These are phyloP conservation scores for Drosophila sp. DNA, from an alignment of 1,140 invertebrate species.

Conservation along the genomic window DNA sequence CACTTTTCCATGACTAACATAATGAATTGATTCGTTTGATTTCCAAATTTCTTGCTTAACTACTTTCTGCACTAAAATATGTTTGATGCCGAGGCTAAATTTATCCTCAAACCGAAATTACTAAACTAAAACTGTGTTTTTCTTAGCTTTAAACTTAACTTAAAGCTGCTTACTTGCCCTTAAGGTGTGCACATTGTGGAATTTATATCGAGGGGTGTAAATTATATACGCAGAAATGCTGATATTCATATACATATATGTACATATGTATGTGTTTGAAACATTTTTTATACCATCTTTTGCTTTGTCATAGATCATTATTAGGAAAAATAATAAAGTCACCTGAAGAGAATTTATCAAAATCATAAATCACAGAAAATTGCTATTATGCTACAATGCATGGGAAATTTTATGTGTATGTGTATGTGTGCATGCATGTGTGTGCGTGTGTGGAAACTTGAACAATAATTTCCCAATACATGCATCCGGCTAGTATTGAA, in stretches of 20 bases:
- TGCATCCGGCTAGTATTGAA: constrained; percentile 42
- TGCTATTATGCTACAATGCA: constrained; percentile 58
- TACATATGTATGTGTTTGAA: not conserved
- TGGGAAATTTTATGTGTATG: constrained; percentile 30
- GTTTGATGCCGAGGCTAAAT: no score
- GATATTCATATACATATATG: not conserved
- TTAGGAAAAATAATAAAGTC: constrained; percentile 77
- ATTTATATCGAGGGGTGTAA: no score
- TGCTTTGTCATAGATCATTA: constrained; percentile 66
- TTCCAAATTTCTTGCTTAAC: no score
- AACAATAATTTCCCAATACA: constrained; percentile 59
- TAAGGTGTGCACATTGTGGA: no score
- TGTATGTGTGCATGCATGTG: not conserved
- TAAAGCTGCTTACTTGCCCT: no score
- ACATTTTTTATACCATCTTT: not conserved
- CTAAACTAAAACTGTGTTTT: no score
- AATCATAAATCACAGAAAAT: constrained; percentile 78
- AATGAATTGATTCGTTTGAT: no score
- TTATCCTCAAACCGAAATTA: no score
- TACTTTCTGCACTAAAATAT: no score
- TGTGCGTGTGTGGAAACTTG: constrained; percentile 15
- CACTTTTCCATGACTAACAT: no score
- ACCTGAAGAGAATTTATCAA: constrained; percentile 77
- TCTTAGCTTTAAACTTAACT: no score
- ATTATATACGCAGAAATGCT: not conserved